These are phyloP conservation scores for Drosophila dunni DNA, from an alignment of 1,140 invertebrate genomes.

Conservation along the genomic window DNA sequence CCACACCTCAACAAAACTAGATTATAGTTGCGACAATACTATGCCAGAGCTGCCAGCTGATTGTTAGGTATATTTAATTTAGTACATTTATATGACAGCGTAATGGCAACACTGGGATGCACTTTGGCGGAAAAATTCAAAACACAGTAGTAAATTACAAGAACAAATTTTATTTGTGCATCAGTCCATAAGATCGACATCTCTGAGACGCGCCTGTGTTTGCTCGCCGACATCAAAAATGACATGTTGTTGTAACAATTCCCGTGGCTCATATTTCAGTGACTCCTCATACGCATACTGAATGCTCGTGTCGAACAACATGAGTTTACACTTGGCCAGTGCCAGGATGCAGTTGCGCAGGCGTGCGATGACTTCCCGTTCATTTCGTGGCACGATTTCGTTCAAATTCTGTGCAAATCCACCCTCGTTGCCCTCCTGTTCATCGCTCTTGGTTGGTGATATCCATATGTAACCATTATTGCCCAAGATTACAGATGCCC, in stretches of 20 bases:
- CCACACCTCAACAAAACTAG: background rate
- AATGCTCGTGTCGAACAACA: constrained; percentile 96
- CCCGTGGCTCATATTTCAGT: constrained; percentile 91
- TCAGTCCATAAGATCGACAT: constrained; percentile 56
- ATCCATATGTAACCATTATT: constrained; percentile 99
- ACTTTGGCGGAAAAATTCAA: constrained; percentile 19
- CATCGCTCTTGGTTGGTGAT: constrained; percentile 88
- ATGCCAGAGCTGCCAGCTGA: background rate
- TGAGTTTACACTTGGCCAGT: constrained; percentile 93
- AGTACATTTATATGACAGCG: too few species aligned
- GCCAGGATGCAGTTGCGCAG: constrained; percentile 95
- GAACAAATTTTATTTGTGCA: constrained; percentile 13
- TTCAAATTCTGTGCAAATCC: constrained; percentile 93
- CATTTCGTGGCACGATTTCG: constrained; percentile 88
- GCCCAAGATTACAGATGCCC: constrained; percentile 96
- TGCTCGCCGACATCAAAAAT: constrained; percentile 91
- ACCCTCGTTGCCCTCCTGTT: constrained; percentile 89
- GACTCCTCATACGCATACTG: constrained; percentile 96
- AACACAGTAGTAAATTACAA: constrained; percentile 8
- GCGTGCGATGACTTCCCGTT: constrained; percentile 93
- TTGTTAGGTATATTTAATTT: too few species aligned
- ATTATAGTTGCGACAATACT: constrained; percentile 3
- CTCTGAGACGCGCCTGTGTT: constrained; percentile 88
- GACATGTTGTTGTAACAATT: constrained; percentile 92
- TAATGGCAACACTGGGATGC: background rate